These are phyloP conservation scores for Pristiophorus japonicus DNA, from an alignment of 2,113 vertebrate genomes.

Conservation along the genomic window DNA sequence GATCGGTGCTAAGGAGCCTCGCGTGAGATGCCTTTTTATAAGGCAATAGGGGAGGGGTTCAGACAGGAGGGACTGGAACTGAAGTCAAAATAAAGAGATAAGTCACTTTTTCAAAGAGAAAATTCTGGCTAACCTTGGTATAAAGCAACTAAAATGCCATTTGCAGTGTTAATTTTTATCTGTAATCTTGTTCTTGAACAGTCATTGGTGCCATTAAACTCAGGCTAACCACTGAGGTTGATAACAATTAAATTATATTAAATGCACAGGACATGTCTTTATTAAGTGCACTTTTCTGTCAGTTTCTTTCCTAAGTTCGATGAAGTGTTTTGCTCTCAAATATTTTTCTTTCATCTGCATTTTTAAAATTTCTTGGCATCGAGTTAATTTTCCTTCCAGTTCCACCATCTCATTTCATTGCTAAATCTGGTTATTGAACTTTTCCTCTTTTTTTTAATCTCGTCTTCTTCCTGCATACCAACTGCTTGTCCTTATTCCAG, in stretches of 20 bases:
- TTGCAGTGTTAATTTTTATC: slow-evolving; percentile 45
- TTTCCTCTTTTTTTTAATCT: neutral
- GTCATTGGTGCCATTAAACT: slow-evolving; percentile 43
- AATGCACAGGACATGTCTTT: neutral
- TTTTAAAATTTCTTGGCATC: neutral
- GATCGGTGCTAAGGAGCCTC: neutral
- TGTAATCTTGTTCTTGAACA: slow-evolving; percentile 57
- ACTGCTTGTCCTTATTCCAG: neutral
- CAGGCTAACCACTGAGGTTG: neutral
- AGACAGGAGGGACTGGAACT: slow-evolving; percentile 60
- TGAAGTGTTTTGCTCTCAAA: neutral
- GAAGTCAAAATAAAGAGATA: slow-evolving; percentile 64
- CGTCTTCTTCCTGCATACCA: neutral
- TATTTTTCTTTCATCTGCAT: neutral
- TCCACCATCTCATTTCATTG: neutral
- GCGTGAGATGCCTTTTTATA: neutral
- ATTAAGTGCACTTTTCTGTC: neutral
- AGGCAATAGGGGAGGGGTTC: neutral
- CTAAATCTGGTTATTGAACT: neutral
- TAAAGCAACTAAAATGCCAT: slow-evolving; percentile 42
- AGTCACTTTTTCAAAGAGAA: slow-evolving; percentile 53
- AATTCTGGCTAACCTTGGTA: slow-evolving; percentile 66
- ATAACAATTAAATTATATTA: neutral
- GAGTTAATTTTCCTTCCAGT: neutral
- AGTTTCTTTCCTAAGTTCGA: neutral